Evolutionary conservation across 1,140 invertebrate species (phyloP).

Genomic region (Zaprionus ghesquierei): DNA sequence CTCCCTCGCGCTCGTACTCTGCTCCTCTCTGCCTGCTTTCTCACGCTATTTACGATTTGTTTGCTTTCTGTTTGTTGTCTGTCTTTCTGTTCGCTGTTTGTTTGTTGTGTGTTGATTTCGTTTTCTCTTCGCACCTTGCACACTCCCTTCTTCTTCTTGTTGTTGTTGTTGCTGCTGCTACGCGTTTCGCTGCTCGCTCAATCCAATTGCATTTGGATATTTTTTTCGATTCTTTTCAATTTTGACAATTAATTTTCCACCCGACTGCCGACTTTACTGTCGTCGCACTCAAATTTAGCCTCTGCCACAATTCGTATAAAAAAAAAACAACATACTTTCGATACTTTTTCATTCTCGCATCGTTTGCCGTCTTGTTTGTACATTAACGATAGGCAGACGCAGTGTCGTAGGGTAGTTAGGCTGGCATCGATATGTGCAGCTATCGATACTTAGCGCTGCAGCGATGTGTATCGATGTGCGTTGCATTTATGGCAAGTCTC

Average conservation of each 20-base stretch:
- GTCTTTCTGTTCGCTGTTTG: not conserved
- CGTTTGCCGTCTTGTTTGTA: constrained; percentile 34
- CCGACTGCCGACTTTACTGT: not conserved
- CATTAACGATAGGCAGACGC: constrained; percentile 14
- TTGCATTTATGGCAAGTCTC: not conserved
- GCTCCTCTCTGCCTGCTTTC: not conserved
- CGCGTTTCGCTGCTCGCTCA: not conserved
- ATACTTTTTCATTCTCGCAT: constrained; percentile 37
- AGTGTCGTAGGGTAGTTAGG: not conserved
- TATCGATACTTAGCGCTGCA: not conserved
- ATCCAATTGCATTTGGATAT: not conserved
- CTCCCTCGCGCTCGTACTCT: not conserved
- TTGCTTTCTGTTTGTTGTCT: not conserved
- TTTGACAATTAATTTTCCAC: constrained; percentile 12
- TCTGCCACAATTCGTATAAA: constrained; percentile 11
- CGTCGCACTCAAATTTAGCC: constrained; percentile 15
- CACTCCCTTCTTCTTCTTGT: not conserved
- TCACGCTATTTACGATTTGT: not conserved
- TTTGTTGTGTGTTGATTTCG: not conserved
- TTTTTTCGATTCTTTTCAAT: not conserved
- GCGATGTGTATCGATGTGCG: not conserved
- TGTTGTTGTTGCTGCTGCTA: constrained; percentile 9
- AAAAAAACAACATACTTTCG: constrained; percentile 18
- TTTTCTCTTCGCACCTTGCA: not conserved
- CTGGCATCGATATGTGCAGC: not conserved